Evolutionary conservation across 1,140 invertebrate species (phyloP), one percentile per base, ranked within the genome.

Genomic region (Tribolium madens): DNA sequence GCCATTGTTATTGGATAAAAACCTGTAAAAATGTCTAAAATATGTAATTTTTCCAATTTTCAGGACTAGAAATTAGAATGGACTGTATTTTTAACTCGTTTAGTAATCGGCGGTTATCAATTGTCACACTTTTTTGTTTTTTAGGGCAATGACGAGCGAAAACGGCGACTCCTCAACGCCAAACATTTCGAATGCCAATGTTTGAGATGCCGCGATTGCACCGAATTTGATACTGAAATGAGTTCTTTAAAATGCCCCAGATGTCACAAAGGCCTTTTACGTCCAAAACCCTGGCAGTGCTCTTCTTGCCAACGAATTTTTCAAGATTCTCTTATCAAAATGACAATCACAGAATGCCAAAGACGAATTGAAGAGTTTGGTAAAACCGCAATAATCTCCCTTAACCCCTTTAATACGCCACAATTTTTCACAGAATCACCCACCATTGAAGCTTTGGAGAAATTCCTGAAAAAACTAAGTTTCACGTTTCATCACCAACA

Each of bases 101-200:
- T n/a, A n/a, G n/a, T n/a, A n/a, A n/a, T n/a, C n/a, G n/a, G n/a
- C n/a, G n/a, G n/a, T n/a, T n/a, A n/a, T n/a, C n/a, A n/a, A n/a
- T n/a, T n/a, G n/a, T n/a, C n/a, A n/a, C n/a, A n/a, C n/a, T n/a
- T n/a, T n/a, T n/a, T n/a, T n/a, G 5, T 15, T 14, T 50, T 50
- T 50, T 7, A 64, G 94, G 92, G 93, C 0, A 96, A 94, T 0
- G 90, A 92, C 81, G 90, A 91, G 10, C 88, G 95, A 78, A 88
- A 92, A 73, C 91, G 94, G 80, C 94, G 96, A 88, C 86, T 97
- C 2, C 88, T 89, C 48, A 89, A 92, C 57, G 94, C 92, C 0
- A 96, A 96, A 86, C 95, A 95, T 82, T 96, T 96, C 79, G 84
- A 86, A 2, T 96, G 95, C 50, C 86, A 86, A 73, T 96, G 95